Percentiles rank a stretch among this genome's conserved stretches.
Conservation (phyloP, 2,797 vertebrate genomes). For the Falco cherrug region DNA sequence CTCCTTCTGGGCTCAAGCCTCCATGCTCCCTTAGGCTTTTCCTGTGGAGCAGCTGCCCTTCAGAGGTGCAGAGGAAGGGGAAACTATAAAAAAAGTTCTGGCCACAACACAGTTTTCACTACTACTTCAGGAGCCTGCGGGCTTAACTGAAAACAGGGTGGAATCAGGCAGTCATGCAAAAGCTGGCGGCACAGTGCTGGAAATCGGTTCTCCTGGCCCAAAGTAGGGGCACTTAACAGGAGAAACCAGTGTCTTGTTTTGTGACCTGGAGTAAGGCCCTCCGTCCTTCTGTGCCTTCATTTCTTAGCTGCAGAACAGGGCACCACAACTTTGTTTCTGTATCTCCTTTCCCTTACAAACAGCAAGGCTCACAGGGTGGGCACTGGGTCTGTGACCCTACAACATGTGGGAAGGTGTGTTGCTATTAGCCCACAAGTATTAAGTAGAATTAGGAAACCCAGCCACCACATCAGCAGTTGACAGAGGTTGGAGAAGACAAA, state of each 20-base stretch:
- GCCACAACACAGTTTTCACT: not conserved
- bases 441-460: not conserved
- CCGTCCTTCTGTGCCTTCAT: not conserved
- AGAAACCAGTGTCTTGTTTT: not conserved
- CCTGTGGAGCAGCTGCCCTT: constrained; percentile 6
- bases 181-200: not conserved
- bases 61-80: constrained; percentile 20
- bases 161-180: not conserved
- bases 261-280: not conserved
- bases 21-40: not conserved
- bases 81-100: not conserved
- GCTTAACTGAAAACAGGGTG: not conserved
- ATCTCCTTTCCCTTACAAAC: not conserved
- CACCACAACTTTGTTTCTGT: not conserved
- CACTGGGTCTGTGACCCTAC: not conserved
- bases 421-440: not conserved
- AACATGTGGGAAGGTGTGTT: not conserved
- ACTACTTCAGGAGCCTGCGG: not conserved
- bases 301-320: not conserved
- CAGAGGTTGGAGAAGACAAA: not conserved
- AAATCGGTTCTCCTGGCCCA: not conserved
- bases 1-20: not conserved
- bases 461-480: not conserved
- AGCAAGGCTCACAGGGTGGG: accelerated
- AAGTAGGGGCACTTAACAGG: not conserved